A percentile compares a stretch with the other conserved stretches of the same genome.
phyloP scores from a whole-genome alignment of 2,888 invertebrate genomes.

The Andrena chrysosceles region DNA sequence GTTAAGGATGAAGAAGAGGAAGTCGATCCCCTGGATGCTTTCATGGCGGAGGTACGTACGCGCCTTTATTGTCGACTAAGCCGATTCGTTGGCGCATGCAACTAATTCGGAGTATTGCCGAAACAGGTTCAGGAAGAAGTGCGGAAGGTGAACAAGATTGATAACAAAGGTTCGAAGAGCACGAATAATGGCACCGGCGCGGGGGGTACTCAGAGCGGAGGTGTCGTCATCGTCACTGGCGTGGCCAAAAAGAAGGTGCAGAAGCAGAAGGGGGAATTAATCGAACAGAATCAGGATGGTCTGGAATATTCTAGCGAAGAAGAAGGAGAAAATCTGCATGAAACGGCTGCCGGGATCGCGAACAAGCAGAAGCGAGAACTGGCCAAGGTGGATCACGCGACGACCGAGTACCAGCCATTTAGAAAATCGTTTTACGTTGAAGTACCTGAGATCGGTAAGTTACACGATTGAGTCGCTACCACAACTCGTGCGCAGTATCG shows the following conservation, averaged over 20 bases:
- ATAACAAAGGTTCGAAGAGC: conserved; percentile 87
- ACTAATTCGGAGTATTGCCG: not conserved
- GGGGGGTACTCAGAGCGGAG: conserved; percentile 82
- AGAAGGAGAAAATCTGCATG: conserved; percentile 97
- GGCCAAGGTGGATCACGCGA: conserved; percentile 95
- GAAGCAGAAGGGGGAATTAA: conserved; percentile 97
- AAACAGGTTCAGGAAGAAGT: conserved; percentile 91
- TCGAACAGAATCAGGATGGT: conserved; percentile 99
- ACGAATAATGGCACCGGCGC: conserved; percentile 84
- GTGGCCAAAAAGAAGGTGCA: conserved; percentile 92
- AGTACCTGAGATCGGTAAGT: conserved; percentile 93
- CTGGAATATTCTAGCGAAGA: conserved; percentile 99
- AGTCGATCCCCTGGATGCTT: conserved; percentile 98
- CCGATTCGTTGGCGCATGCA: not conserved
- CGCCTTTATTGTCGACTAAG: not conserved
- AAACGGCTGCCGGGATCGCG: conserved; percentile 94
- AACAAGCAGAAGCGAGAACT: conserved; percentile 97
- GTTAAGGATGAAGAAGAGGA: conserved; percentile 88
- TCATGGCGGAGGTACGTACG: conserved; percentile 92
- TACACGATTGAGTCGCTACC: not conserved
- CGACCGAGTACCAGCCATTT: conserved; percentile 94
- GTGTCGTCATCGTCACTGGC: conserved; percentile 93
- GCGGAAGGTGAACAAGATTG: conserved; percentile 91
- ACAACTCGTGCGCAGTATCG: not conserved
- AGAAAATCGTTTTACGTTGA: conserved; percentile 99